Base-by-base conservation (phyloP, 2,113 vertebrate genomes). In the Tetrax tetrax region DNA sequence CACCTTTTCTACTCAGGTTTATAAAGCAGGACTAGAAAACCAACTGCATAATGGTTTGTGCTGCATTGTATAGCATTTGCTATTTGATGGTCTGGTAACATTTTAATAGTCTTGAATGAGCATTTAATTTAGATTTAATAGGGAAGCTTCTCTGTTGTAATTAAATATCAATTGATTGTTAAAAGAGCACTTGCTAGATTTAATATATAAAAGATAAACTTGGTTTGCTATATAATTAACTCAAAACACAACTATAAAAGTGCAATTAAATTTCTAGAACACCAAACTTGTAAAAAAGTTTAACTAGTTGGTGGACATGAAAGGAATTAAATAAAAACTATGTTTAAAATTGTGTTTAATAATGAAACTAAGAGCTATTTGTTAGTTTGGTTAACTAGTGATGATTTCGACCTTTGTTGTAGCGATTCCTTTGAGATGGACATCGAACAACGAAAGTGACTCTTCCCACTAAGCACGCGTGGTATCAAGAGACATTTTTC, bases 151-250 rank as follows among this genome's bases (percentile, higher is more conserved):
- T 97, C 90, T 85, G 87, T 84, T 93, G 97, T 94, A 97, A 97
- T 97, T 97, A 97, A 96, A 96, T 97, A 97, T 83, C 96, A 96
- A 96, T 96, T 97, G 97, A 97, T 96, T 94, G 92, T 79, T 96
- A 89, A 93, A 87, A 91, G 85, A 96, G 88, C 93, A 65, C 87
- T 97, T 95, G 90, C 93, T 95, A 66, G 88, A 94, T 96, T 96
- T 96, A 96, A 96, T 96, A 96, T 89, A 79, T 71, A 71, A 89
- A 77, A 96, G 89, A 96, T 65, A 91, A 96, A 96, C 97, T 93
- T 92, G 84, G 51, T 90, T 89, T 75, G 89, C 90, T 69, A 14
- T 51, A 33, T 91, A 95, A 94, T 96, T 92, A 96, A 97, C 96
- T 96, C 93, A 81, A 31, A 95, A 77, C 83, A 94, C 70, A 94